phyloP scores from a whole-genome alignment of 2,888 invertebrate species.

The Apantesis nais region DNA sequence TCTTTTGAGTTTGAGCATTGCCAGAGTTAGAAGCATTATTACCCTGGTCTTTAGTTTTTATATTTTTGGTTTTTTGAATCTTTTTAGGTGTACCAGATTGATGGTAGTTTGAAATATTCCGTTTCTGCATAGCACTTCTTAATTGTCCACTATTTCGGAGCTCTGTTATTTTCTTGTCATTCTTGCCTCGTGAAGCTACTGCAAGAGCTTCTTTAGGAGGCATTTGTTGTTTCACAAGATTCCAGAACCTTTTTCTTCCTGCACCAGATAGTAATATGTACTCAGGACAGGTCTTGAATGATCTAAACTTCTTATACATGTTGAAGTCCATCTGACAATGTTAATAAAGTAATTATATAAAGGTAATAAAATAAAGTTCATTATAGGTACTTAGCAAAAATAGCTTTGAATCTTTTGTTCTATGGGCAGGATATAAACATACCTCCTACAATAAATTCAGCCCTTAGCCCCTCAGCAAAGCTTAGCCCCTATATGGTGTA shows the following conservation, averaged over 20 bases:
- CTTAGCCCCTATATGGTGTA: too few relatives aligned
- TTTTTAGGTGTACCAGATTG: background rate
- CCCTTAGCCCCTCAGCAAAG: too few relatives aligned
- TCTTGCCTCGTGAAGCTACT: conserved; percentile 3
- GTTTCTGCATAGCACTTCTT: background rate
- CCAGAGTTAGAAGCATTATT: background rate
- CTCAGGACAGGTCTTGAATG: conserved; percentile 1
- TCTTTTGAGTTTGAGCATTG: background rate
- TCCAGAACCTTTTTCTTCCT: conserved; percentile 16
- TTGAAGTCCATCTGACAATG: conserved; percentile 15
- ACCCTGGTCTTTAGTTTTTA: background rate
- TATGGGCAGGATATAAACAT: background rate
- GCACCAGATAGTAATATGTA: conserved; percentile 11
- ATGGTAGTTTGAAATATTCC: background rate
- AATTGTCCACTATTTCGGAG: background rate
- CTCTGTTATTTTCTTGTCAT: background rate
- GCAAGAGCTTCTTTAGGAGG: conserved; percentile 7
- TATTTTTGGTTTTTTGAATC: background rate
- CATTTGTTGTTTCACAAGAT: conserved; percentile 1
- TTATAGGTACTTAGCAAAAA: too few relatives aligned
- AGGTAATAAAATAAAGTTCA: background rate
- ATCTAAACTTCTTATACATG: background rate
- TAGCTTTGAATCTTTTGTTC: background rate
- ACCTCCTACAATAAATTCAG: background rate
- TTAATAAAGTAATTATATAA: conserved; percentile 9